These are phyloP conservation scores for Fistularia commersonii DNA, from an alignment of 2,797 vertebrate genomes.

Conservation along the genomic window DNA sequence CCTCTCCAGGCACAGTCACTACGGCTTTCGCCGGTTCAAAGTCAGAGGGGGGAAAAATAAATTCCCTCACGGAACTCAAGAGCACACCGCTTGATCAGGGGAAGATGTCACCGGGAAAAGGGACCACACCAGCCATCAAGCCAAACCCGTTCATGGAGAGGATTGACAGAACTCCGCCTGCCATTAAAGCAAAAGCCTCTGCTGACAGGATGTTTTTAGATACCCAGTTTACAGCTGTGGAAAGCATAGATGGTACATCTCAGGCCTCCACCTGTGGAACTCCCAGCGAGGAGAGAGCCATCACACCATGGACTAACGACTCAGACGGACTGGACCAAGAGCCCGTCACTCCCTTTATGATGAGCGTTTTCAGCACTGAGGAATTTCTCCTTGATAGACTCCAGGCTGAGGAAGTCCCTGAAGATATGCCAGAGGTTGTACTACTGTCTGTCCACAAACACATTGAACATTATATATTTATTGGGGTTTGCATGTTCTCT, in stretches of 20 bases:
- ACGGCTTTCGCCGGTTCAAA: conserved; percentile 27
- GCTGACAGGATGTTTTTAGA: conserved; percentile 17
- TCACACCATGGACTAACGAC: conserved; percentile 43
- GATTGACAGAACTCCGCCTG: conserved; percentile 16
- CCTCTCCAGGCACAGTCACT: rapidly evolving
- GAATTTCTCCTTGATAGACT: conserved; percentile 25
- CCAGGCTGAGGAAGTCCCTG: conserved; percentile 19
- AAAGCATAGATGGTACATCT: conserved; percentile 36
- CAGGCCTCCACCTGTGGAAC: conserved; percentile 42
- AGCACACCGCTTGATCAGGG: conserved; percentile 7
- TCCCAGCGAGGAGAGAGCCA: conserved; percentile 51
- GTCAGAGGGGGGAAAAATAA: conserved; percentile 42
- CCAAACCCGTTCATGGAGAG: background rate
- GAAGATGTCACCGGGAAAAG: conserved; percentile 22
- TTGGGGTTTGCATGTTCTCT: too few species aligned
- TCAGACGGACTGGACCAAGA: conserved; percentile 48
- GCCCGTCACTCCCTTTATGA: conserved; percentile 8
- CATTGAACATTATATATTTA: background rate
- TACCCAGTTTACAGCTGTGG: conserved; percentile 12
- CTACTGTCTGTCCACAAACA: background rate
- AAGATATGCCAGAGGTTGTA: conserved; percentile 52
- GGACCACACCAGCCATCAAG: conserved; percentile 32
- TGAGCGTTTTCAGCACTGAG: conserved; percentile 46
- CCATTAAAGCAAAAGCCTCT: conserved; percentile 6
- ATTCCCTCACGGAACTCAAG: conserved; percentile 7